Base-by-base conservation (phyloP, 2,888 invertebrate species). In the Agelastica alni region DNA sequence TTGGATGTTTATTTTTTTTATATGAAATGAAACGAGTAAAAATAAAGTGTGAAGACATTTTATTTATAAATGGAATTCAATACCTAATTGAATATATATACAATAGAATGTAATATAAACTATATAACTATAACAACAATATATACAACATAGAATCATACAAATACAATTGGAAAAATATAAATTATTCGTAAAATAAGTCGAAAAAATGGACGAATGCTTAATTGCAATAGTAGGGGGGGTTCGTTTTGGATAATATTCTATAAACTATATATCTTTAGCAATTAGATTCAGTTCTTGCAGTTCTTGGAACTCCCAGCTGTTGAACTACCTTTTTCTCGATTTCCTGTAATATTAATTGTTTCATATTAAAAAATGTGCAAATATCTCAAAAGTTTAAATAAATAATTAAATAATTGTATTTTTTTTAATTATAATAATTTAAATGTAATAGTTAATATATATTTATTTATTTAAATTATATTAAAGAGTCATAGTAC, bases 271-370 rank as follows among this genome's bases (percentile, higher is more conserved):
- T 17, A 3, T 13, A 43, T 30, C 28, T 47, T 54, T 62, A 76
- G 63, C 76, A 76, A 59, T 74, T 70, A 34, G 76, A 76, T 64
- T 75, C 77, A 67, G 75, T 75, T 68, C 75, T 72, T 64, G 74
- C 75, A 64, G 73, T 74, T 68, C 75, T 72, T 66, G 75, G 76
- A 60, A 71, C 70, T 61, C 76, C 76, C 69, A 76, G 68, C 64
- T 78, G 77, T 68, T 78, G 77, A 52, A 75, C 75, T 61, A 78
- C 76, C 68, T 74, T 73, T 69, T 76, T 76, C 68, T 78, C 78
- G 71, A 78, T 78, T 76, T 76, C 73, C 78, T 78, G 70, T 69
- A n/a, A n/a, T n/a, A n/a, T n/a, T n/a, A n/a, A n/a, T n/a, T n/a
- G n/a, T n/a, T n/a, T n/a, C n/a, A n/a, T n/a, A n/a, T n/a, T n/a